Evolutionary conservation across 2,113 vertebrate species (phyloP).

Genomic region (Cebidichthys violaceus): DNA sequence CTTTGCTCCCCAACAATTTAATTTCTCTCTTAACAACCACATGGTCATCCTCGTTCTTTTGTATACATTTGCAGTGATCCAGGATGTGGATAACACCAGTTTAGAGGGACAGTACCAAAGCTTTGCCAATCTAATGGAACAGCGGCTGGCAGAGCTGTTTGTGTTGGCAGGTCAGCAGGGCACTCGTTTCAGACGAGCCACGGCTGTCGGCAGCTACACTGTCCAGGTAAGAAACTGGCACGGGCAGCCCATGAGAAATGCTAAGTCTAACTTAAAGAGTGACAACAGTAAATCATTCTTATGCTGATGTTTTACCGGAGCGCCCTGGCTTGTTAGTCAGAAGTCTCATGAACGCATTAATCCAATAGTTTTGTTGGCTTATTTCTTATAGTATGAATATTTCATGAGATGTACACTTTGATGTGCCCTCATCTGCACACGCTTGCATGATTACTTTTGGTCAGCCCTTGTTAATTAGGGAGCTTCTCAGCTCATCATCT

Average conservation of each 20-base stretch:
- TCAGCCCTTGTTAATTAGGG: slow-evolving; percentile 57
- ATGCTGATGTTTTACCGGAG: slow-evolving; percentile 23
- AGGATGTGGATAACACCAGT: slow-evolving; percentile 92
- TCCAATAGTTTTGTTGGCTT: slow-evolving; percentile 29
- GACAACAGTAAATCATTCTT: background rate
- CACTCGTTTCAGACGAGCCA: slow-evolving; percentile 89
- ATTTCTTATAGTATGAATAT: slow-evolving; percentile 55
- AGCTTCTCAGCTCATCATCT: slow-evolving; percentile 55
- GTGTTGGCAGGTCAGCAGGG: slow-evolving; percentile 94
- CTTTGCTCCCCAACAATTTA: slow-evolving; percentile 11
- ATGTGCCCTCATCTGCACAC: slow-evolving; percentile 26
- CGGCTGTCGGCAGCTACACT: slow-evolving; percentile 93
- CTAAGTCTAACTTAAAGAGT: slow-evolving; percentile 3
- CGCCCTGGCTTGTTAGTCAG: slow-evolving; percentile 21
- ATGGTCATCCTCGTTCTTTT: slow-evolving; percentile 41
- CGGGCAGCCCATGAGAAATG: background rate
- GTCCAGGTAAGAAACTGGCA: slow-evolving; percentile 88
- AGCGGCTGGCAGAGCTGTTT: slow-evolving; percentile 94
- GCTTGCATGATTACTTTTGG: slow-evolving; percentile 43
- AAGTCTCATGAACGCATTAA: slow-evolving; percentile 26
- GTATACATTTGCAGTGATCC: slow-evolving; percentile 87
- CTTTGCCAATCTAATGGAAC: slow-evolving; percentile 97
- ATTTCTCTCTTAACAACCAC: slow-evolving; percentile 40
- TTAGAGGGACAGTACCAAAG: slow-evolving; percentile 95
- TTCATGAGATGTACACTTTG: slow-evolving; percentile 53